Base-by-base conservation (phyloP, 1,140 invertebrate genomes). In the Papilio aristodemus region DNA sequence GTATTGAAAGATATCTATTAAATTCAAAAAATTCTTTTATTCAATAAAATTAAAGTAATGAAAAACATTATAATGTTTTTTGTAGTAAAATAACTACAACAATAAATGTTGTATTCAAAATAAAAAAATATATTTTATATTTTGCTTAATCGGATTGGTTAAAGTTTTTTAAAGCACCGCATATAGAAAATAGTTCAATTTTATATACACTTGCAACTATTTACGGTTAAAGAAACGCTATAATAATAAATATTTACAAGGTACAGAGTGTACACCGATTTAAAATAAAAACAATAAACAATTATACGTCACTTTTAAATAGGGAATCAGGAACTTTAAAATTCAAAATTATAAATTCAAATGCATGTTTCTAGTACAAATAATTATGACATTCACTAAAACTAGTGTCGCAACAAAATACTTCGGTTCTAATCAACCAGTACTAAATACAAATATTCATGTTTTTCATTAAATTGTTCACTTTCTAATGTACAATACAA, bases 221-320 rank as follows among this genome's bases (percentile, higher is more conserved):
- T 46, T 46, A 9, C 8, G 2, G 22, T 54, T 25, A 54, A 54
- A 25, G 22, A 22, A 54, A 54, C 46, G 46, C 46, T 54, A 7
- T 50, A 22, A 54, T 54, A 13, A 54, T 13, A 39, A 22, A 46
- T 46, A 54, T 54, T 10, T 54, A 54, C 46, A 54, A 22, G 19
- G 8, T 19, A 54, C 46, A 54, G 46, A 17, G 46, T 54, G 0
- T 14, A 2, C 22, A 25, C 2, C 4, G 6, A 32, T 32, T 32
- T 32, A 32, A 2, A 32, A 22, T 13, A 54, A 54, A 4, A 54
- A 22, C 4, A 54, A 54, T n/a, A 5, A 2, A 54, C 11, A 22
- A 22, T 22, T 50, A 46, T 14, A 46, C 17, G 19, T 50, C 6
- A 3, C 2, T 32, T 19, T 54, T 22, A 54, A 39, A 54, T 3